Percentiles rank a stretch among this genome's conserved stretches.
These are phyloP conservation scores for Ecliptopera silaceata DNA, from an alignment of 2,888 invertebrate species.

Conservation along the genomic window DNA sequence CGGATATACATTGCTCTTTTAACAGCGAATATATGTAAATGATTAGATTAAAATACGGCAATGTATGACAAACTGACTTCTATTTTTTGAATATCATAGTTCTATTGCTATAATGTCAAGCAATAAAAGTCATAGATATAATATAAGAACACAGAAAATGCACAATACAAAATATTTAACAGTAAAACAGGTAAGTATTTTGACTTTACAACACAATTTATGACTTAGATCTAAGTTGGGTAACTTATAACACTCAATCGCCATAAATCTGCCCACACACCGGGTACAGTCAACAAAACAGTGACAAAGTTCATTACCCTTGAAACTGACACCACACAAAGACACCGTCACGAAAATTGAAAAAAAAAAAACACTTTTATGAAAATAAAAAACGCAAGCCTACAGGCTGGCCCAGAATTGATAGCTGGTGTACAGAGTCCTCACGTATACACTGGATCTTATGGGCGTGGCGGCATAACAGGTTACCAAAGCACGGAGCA, in stretches of 20 bases:
- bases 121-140: no score
- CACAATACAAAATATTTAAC: neutral
- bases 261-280: neutral
- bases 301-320: slow-evolving; percentile 40
- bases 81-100: no score
- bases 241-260: neutral
- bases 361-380: slow-evolving; percentile 61
- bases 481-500: slow-evolving; percentile 75
- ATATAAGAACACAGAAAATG: neutral
- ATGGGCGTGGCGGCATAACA: slow-evolving; percentile 78
- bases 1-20: no score
- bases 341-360: slow-evolving; percentile 68
- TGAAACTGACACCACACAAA: slow-evolving; percentile 60
- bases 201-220: neutral
- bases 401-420: slow-evolving; percentile 73
- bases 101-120: no score
- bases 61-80: no score
- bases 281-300: slow-evolving; percentile 33
- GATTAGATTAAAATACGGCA: no score
- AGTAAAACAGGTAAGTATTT: neutral
- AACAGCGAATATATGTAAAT: no score
- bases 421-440: slow-evolving; percentile 64
- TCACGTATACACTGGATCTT: slow-evolving; percentile 63
- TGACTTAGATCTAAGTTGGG: neutral
- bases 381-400: slow-evolving; percentile 60